Percentiles rank a stretch among this genome's conserved stretches.
These are phyloP conservation scores for Aspiorhynchus laticeps DNA, from an alignment of 2,113 vertebrate genomes.

Conservation along the genomic window DNA sequence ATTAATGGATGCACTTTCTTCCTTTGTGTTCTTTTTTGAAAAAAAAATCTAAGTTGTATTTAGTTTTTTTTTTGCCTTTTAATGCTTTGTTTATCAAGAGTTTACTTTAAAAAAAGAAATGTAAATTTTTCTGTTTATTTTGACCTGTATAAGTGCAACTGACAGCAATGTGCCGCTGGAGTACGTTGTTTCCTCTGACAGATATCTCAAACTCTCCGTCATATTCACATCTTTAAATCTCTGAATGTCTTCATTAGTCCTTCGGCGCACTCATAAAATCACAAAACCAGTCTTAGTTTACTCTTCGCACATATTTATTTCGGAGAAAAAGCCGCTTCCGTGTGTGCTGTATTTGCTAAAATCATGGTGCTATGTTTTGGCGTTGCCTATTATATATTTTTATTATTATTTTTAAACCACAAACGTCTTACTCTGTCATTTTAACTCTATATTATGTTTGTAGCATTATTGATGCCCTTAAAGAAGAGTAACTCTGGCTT, in stretches of 20 bases:
- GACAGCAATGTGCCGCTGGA: conserved; percentile 68
- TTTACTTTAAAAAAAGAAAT: conserved; percentile 62
- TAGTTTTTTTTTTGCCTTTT: conserved; percentile 62
- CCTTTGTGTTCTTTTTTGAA: conserved; percentile 76
- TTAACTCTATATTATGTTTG: conserved; percentile 61
- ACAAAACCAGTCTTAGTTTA: conserved; percentile 58
- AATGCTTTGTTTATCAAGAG: conserved; percentile 61
- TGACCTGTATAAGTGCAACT: conserved; percentile 57
- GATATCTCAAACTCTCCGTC: conserved; percentile 68
- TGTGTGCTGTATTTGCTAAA: conserved; percentile 64
- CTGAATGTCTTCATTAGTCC: neutral
- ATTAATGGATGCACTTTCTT: conserved; percentile 92
- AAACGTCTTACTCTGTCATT: conserved; percentile 37
- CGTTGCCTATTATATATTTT: conserved; percentile 65
- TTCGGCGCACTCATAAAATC: neutral
- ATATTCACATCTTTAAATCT: conserved; percentile 45
- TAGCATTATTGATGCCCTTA: conserved; percentile 73
- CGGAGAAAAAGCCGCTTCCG: conserved; percentile 71
- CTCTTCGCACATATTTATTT: conserved; percentile 77
- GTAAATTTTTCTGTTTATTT: conserved; percentile 58
- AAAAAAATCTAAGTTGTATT: conserved; percentile 60
- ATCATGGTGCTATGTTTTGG: conserved; percentile 78
- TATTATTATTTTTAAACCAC: conserved; percentile 13
- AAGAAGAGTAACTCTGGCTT: conserved; percentile 58
- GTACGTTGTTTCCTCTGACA: conserved; percentile 66